Conservation (phyloP, 2,113 vertebrate genomes). For the Calyptommatus sinebrachiatus region DNA sequence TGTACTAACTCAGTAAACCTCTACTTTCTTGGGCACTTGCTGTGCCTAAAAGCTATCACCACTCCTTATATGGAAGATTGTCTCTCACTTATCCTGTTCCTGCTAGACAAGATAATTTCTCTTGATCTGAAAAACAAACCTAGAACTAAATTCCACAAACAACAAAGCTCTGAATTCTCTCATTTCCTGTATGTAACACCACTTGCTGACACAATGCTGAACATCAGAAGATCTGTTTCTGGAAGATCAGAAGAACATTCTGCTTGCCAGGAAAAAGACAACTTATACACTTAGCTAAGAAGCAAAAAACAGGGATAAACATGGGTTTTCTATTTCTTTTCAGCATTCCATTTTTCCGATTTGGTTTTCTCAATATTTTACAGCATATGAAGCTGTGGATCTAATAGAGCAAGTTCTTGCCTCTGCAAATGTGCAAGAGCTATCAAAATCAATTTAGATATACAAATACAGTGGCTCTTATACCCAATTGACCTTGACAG, state of each 20-base stretch:
- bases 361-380: neutral
- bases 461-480: neutral
- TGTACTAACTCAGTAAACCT: no score
- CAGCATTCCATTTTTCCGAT: neutral
- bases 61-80: no score
- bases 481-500: neutral
- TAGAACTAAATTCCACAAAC: no score
- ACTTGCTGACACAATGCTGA: neutral
- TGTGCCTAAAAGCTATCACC: no score
- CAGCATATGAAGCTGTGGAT: neutral
- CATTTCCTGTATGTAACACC: neutral
- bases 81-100: neutral
- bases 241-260: neutral
- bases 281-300: neutral
- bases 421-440: neutral
- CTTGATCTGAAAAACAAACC: neutral
- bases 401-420: neutral
- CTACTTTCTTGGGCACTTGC: no score
- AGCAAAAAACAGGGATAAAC: neutral
- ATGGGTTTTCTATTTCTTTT: neutral
- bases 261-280: neutral
- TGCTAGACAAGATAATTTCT: neutral
- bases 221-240: neutral
- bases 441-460: neutral
- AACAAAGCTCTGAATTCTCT: neutral